These are phyloP conservation scores for Habroteleia sp. DNA, from an alignment of 2,888 invertebrate species.

Conservation along the genomic window DNA sequence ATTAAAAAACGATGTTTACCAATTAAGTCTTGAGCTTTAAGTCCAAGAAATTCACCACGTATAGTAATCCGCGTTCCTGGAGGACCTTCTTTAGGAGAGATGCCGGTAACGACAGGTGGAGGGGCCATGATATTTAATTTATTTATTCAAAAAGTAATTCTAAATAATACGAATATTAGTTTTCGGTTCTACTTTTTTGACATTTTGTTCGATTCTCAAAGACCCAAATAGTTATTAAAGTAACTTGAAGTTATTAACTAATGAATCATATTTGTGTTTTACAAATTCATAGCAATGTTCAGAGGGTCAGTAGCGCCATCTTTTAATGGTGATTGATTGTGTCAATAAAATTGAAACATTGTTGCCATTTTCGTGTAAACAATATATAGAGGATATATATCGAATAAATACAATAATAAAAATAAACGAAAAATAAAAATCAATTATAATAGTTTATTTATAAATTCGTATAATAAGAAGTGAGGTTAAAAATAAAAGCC, in stretches of 20 bases:
- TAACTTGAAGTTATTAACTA: conserved; percentile 3
- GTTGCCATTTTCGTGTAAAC: no score
- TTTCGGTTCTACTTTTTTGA: not conserved
- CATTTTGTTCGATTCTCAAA: not conserved
- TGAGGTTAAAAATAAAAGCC: no score
- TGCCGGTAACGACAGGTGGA: conserved; percentile 95
- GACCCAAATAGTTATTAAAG: conserved; percentile 3
- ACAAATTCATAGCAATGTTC: no score
- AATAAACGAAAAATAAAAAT: no score
- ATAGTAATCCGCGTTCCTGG: conserved; percentile 97
- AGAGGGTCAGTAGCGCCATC: conserved; percentile 2
- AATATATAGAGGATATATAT: no score
- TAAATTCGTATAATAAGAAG: no score
- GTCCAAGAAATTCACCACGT: conserved; percentile 97
- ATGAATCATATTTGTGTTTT: not conserved
- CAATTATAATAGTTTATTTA: no score
- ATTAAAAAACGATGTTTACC: conserved; percentile 82
- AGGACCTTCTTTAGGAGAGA: conserved; percentile 99
- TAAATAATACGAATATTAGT: not conserved
- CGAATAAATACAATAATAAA: no score
- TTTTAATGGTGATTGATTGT: no score
- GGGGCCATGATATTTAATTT: conserved; percentile 77
- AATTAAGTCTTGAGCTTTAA: conserved; percentile 90
- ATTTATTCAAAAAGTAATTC: not conserved
- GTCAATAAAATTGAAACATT: no score